A percentile compares a stretch with the other conserved stretches of the same genome.
Conservation (phyloP, 2,113 vertebrate species). For the Sphyrna mokarran region DNA sequence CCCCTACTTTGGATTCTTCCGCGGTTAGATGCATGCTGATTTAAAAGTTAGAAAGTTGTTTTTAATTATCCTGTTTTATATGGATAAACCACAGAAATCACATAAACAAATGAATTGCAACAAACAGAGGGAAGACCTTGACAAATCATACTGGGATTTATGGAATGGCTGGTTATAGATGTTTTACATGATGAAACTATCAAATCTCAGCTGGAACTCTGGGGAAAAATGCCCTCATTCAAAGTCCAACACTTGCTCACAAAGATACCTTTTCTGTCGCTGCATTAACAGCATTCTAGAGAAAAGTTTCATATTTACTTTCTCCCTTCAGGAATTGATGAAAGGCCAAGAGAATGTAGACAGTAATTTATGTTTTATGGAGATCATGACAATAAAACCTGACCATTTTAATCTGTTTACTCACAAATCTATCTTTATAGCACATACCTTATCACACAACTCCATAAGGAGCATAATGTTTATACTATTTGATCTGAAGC, state of each 20-base stretch:
- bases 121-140: background rate
- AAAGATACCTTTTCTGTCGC: background rate
- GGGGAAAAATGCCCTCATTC: background rate
- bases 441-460: background rate
- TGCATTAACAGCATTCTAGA: background rate
- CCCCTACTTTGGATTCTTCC: slow-evolving; percentile 19
- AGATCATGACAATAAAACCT: background rate
- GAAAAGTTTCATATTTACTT: too few species aligned
- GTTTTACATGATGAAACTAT: background rate
- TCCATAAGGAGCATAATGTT: background rate
- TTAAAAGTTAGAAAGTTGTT: background rate
- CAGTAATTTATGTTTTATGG: background rate
- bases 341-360: background rate
- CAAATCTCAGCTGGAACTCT: background rate
- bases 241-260: too few species aligned
- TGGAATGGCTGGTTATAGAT: background rate
- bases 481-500: background rate
- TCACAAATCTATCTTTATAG: background rate
- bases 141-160: background rate
- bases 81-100: background rate
- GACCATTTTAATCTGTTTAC: background rate
- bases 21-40: background rate
- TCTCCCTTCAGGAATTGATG: background rate
- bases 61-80: background rate
- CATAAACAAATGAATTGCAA: background rate